Evolutionary conservation across 2,888 invertebrate genomes (phyloP), one percentile per base, ranked within the genome.

Genomic region (Caenorhabditis sp.): DNA sequence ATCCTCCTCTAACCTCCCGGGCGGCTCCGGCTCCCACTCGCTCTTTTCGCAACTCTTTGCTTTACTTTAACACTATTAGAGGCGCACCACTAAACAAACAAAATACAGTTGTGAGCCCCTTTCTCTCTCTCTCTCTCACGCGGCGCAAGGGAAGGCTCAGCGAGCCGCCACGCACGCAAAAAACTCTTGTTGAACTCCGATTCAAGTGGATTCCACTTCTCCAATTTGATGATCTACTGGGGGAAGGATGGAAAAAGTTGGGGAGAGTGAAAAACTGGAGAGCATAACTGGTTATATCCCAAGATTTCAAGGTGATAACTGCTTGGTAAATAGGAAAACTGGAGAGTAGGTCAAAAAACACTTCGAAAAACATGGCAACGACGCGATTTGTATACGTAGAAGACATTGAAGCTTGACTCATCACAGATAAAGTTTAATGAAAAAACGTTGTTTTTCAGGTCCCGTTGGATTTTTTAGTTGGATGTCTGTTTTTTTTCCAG

Each of bases 201-300:
- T 73, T 62, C 65, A 66, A 73, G 73, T 73, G 73, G 73, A 73
- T 59, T 50, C 73, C 73, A 73, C 73, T 73, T 55, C 59, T 70
- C 13, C 59, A 53, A n/a, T 70, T 53, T 59, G 52, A 73, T 65
- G 65, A 63, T 63, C 63, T n/a, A n/a, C n/a, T n/a, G n/a, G n/a
- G n/a, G n/a, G n/a, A n/a, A 50, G 15, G 15, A 20, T 22, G 27
- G 45, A 17, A 37, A 20, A 9, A n/a, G 17, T 27, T 17, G 17
- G 30, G 27, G 15, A 30, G 46, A 30, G 9, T 35, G 13, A 52
- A 46, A 37, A 55, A 39, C 45, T 39, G 13, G 24, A 56, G 39
- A 55, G 50, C 32, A 35, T 46, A 48, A 73, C 73, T 73, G 61
- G 73, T 65, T 66, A 39, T 22, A 9, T 27, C 6, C n/a, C n/a